Evolutionary conservation across 2,113 vertebrate genomes (phyloP).

Genomic region (Amblyopsis rosae): DNA sequence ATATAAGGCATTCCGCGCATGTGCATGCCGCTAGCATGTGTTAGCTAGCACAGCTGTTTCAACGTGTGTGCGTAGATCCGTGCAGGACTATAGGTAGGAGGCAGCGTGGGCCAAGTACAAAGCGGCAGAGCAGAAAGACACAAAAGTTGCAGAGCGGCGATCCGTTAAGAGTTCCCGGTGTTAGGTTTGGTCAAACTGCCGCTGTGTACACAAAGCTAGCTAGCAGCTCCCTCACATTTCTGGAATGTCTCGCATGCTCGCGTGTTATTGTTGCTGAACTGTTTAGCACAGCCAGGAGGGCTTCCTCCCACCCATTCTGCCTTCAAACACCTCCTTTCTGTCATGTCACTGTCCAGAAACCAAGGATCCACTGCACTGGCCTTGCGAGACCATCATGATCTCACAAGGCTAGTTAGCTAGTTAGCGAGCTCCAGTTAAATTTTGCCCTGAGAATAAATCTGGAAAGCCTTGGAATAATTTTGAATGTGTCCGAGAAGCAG

Average conservation of each 20-base stretch:
- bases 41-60: background rate
- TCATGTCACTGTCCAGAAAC: conserved; percentile 45
- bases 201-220: conserved; percentile 66
- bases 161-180: conserved; percentile 46
- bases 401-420: too few relatives aligned
- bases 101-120: background rate
- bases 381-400: too few relatives aligned
- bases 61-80: background rate
- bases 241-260: conserved; percentile 81
- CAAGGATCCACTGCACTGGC: background rate
- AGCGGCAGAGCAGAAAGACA: conserved; percentile 17
- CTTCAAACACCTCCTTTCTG: conserved; percentile 30
- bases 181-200: conserved; percentile 59
- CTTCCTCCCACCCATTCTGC: conserved; percentile 5
- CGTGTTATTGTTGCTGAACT: conserved; percentile 63
- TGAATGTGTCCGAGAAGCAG: too few relatives aligned
- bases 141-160: conserved; percentile 44
- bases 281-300: conserved; percentile 36
- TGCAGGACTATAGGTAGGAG: background rate
- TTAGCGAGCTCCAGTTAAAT: too few relatives aligned
- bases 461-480: too few relatives aligned
- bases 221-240: conserved; percentile 81
- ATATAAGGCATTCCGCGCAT: background rate
- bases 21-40: background rate
- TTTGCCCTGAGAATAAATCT: too few relatives aligned